Evolutionary conservation across 2,888 invertebrate species (phyloP), one percentile per base, ranked within the genome.

Genomic region (Nomada ferruginata): DNA sequence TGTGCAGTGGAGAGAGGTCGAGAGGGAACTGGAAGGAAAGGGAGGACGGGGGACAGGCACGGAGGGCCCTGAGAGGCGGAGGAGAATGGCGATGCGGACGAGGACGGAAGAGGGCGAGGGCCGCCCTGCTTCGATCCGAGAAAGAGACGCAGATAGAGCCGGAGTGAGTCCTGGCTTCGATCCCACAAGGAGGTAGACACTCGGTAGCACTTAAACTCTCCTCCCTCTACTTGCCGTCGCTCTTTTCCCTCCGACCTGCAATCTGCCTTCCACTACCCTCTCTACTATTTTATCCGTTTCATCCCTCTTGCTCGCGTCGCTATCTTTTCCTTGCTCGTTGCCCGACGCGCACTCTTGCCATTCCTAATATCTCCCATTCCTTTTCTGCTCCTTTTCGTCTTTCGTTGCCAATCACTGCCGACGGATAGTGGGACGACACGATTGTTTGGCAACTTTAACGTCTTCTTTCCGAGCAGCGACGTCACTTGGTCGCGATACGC

Each of bases 181-280:
- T 91, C 90, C 91, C 91, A 90, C 91, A 92, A 91, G 92, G 90
- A 91, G 90, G 89, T 91, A 93, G 92, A 93, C 91, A 92, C 92
- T 92, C 90, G 90, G 90, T 91, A 91, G 91, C 93, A 92, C 93
- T 93, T 92, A 92, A 92, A 90, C 90, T 91, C 91, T 87, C 89
- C 86, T 71, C 85, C 80, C 78, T 59, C 72, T 68, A 68, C 59
- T 75, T 74, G 52, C 79, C 84, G 70, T 79, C 79, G 80, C 83
- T 87, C 76, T 85, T 79, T 82, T 77, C 79, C 79, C 82, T 83
- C 85, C 79, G 71, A 74, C 81, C 23, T 52, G 61, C 83, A 75
- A 82, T 83, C 82, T 78, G 82, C 83, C 82, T 71, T 77, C 70
- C 73, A 57, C 82, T 69, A 74, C 66, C 66, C 68, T 71, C 82